phyloP scores from a whole-genome alignment of 2,797 vertebrate genomes.

The Catamblyrhynchus diadema region DNA sequence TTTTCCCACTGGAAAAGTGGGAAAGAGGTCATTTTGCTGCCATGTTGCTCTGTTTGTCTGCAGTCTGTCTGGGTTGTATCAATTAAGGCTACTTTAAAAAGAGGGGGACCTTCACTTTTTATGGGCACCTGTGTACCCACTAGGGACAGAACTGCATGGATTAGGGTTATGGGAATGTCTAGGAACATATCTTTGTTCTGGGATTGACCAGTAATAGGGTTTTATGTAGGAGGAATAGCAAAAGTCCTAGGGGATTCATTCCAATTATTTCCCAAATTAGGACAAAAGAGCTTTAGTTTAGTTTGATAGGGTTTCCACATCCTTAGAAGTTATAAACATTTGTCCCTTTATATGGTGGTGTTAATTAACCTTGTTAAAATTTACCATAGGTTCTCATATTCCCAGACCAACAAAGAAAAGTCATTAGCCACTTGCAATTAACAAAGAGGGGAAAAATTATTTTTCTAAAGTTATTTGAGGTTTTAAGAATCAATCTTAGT shows the following conservation, averaged over 20 bases:
- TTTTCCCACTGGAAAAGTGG: not conserved
- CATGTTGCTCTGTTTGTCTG: not conserved
- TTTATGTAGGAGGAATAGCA: conserved; percentile 39
- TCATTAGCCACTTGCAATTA: not conserved
- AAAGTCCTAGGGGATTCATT: conserved; percentile 49
- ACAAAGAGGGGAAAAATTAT: not conserved
- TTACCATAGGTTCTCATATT: not conserved
- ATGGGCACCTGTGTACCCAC: conserved; percentile 60
- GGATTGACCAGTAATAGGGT: conserved; percentile 55
- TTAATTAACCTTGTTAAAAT: conserved; percentile 24
- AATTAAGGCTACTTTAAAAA: conserved; percentile 56
- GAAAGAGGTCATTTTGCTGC: not conserved
- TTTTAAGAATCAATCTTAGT: not conserved
- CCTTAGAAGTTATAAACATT: conserved; percentile 20
- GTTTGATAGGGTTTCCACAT: conserved; percentile 44
- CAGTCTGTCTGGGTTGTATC: conserved; percentile 21
- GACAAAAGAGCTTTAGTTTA: conserved; percentile 26
- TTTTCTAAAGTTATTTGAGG: not conserved
- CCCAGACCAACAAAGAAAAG: not conserved
- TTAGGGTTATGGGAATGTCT: conserved; percentile 53
- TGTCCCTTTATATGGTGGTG: not conserved
- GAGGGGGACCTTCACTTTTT: conserved; percentile 24
- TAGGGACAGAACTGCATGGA: conserved; percentile 23
- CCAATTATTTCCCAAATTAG: conserved; percentile 48
- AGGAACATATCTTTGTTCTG: conserved; percentile 49